These are phyloP conservation scores for Adelges cooleyi DNA, from an alignment of 1,140 invertebrate genomes.

Conservation along the genomic window DNA sequence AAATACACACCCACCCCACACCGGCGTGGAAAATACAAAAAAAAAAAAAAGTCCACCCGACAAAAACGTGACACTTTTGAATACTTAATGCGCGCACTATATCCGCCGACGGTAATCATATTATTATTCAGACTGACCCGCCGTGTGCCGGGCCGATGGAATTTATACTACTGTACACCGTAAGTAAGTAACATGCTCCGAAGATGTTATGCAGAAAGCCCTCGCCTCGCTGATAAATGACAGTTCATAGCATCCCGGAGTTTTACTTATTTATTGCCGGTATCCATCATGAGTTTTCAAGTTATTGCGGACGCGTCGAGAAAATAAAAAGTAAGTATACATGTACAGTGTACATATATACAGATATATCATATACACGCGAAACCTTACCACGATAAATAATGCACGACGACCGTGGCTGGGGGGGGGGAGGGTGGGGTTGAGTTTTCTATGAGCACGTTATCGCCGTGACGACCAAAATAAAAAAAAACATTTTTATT, in stretches of 20 bases:
- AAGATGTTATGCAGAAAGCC: background rate
- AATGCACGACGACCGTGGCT: background rate
- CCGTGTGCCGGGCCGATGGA: background rate
- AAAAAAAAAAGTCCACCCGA: slow-evolving; percentile 7
- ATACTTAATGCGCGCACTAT: background rate
- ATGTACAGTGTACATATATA: background rate
- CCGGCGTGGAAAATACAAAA: background rate
- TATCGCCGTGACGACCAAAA: background rate
- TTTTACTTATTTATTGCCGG: slow-evolving; percentile 18
- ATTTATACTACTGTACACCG: background rate
- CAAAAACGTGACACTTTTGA: slow-evolving; percentile 25
- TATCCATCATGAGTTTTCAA: slow-evolving; percentile 22
- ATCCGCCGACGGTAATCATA: background rate
- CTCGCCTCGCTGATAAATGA: slow-evolving; percentile 1
- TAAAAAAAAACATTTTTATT: too few relatives aligned
- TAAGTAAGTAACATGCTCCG: slow-evolving; percentile 15
- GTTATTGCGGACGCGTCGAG: slow-evolving; percentile 24
- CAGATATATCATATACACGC: background rate
- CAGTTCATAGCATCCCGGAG: background rate
- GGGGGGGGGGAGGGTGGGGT: background rate
- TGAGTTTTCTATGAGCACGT: slow-evolving; percentile 5
- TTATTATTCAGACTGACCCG: slow-evolving; percentile 15
- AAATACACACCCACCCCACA: background rate
- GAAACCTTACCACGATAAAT: background rate
- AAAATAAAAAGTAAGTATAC: background rate